Conservation (phyloP, 2,888 invertebrate species). For the Cephalotes varians region DNA sequence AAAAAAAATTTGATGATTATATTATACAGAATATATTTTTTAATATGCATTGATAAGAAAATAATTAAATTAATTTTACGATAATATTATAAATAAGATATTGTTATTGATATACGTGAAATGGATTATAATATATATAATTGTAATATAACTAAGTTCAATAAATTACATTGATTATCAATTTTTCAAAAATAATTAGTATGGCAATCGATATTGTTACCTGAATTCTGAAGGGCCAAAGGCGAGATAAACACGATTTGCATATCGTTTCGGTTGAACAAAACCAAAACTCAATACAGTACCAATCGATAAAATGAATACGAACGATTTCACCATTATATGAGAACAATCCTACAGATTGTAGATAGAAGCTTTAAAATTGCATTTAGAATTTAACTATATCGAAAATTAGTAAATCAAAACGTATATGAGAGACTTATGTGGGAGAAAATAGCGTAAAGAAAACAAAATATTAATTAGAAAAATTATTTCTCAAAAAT, state of each 20-base stretch:
- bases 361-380: slow-evolving; percentile 9
- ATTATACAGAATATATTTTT: not conserved
- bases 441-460: not conserved
- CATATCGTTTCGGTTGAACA: slow-evolving; percentile 13
- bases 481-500: not conserved
- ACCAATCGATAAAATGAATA: slow-evolving; percentile 28
- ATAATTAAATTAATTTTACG: not conserved
- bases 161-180: not conserved
- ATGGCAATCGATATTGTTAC: not conserved
- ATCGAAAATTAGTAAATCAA: not conserved
- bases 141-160: not conserved
- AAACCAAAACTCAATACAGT: slow-evolving; percentile 30
- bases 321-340: slow-evolving; percentile 3
- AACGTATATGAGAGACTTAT: not conserved
- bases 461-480: not conserved
- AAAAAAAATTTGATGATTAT: not conserved
- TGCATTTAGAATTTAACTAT: not conserved
- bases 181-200: slow-evolving; percentile 18
- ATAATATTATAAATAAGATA: not conserved
- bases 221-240: not conserved
- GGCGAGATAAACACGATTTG: slow-evolving; percentile 36
- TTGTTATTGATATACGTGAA: not conserved
- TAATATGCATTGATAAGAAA: not conserved
- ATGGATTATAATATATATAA: too few relatives aligned
- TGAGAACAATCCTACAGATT: not conserved